phyloP scores from a whole-genome alignment of 2,888 invertebrate species.

The Leptinotarsa juncta region DNA sequence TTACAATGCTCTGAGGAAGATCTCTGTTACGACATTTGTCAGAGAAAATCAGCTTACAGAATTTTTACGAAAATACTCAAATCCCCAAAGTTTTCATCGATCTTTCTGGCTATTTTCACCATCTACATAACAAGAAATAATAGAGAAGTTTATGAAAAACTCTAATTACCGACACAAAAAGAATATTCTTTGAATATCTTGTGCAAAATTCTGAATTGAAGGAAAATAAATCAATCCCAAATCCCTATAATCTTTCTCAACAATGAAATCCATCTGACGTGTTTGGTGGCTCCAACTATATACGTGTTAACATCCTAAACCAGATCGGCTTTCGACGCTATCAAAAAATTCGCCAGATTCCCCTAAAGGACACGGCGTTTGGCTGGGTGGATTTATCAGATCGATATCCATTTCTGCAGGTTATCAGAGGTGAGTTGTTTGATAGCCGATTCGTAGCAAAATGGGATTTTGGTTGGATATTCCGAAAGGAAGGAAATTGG shows the following conservation, averaged over 20 bases:
- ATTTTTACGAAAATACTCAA: too few relatives aligned
- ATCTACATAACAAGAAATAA: too few relatives aligned
- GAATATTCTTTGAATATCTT: too few relatives aligned
- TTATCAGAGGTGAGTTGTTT: slow-evolving; percentile 53
- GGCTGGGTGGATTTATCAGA: slow-evolving; percentile 39
- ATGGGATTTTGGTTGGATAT: slow-evolving; percentile 44
- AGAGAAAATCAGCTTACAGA: too few relatives aligned
- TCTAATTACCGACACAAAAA: too few relatives aligned
- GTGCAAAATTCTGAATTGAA: not conserved
- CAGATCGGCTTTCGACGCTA: slow-evolving; percentile 6
- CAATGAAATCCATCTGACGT: not conserved
- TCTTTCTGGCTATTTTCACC: too few relatives aligned
- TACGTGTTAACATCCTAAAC: slow-evolving; percentile 23
- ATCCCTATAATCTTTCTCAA: not conserved
- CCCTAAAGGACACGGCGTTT: slow-evolving; percentile 10
- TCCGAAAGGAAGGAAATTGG: slow-evolving; percentile 7
- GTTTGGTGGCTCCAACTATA: not conserved
- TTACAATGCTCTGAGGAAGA: too few relatives aligned
- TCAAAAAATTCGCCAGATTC: slow-evolving; percentile 23
- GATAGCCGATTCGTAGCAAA: slow-evolving; percentile 50
- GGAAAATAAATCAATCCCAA: not conserved
- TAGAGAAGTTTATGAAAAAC: too few relatives aligned
- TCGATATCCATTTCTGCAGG: slow-evolving; percentile 51
- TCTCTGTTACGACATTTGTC: too few relatives aligned
- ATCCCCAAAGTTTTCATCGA: too few relatives aligned